A percentile compares a stretch with the other conserved stretches of the same genome.
Conservation (phyloP, 1,140 invertebrate species). For the Diprion similis region DNA sequence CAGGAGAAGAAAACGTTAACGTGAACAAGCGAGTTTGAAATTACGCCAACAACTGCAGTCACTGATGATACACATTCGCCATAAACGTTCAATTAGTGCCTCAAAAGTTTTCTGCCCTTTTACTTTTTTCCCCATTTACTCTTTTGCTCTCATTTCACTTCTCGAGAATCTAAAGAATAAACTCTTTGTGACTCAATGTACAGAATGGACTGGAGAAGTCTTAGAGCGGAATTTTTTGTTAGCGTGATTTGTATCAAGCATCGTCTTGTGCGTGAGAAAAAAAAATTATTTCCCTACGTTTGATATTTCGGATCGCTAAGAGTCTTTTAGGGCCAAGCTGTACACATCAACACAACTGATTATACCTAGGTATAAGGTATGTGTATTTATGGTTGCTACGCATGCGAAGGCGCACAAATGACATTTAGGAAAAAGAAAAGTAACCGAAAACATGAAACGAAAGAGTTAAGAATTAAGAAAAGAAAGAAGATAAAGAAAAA, state of each 20-base stretch:
- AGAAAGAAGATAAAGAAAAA: neutral
- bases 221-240: neutral
- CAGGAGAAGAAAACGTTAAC: too few relatives aligned
- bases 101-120: too few relatives aligned
- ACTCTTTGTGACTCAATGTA: neutral
- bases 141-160: too few relatives aligned
- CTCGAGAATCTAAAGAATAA: neutral
- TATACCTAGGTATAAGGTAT: too few relatives aligned
- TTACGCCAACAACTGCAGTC: too few relatives aligned
- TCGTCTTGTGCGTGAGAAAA: neutral
- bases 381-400: neutral
- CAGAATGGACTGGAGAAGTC: neutral
- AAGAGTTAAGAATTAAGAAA: constrained; percentile 28
- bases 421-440: neutral
- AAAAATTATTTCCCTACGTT: neutral
- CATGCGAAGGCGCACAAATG: constrained; percentile 4
- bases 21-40: too few relatives aligned
- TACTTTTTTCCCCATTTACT: too few relatives aligned
- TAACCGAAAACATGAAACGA: constrained; percentile 25
- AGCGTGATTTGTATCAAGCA: neutral
- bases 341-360: neutral
- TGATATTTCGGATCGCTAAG: neutral
- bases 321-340: neutral
- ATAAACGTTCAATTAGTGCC: too few relatives aligned
- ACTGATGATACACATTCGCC: too few relatives aligned